These are phyloP conservation scores for Planococcus citri DNA, from an alignment of 1,140 invertebrate genomes.

Conservation along the genomic window DNA sequence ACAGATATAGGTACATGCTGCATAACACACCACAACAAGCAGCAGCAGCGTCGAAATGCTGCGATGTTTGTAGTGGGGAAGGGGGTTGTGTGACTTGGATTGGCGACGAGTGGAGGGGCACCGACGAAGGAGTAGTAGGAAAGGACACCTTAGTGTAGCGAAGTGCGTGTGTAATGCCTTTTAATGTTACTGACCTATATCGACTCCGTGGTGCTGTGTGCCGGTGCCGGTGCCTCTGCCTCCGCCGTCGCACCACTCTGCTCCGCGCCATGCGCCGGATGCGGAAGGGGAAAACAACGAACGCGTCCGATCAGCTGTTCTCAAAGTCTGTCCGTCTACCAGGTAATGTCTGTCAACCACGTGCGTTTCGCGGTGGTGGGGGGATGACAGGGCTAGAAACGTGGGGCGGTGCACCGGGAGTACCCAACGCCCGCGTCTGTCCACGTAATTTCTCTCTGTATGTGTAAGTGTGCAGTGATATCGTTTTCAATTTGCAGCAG, in stretches of 20 bases:
- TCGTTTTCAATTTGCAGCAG: no score
- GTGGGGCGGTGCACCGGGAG: not conserved
- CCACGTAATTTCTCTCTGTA: no score
- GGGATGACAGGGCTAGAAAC: not conserved
- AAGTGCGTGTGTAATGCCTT: constrained; percentile 13
- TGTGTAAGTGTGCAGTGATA: no score
- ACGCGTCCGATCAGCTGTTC: constrained; percentile 13
- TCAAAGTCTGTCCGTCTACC: constrained; percentile 4
- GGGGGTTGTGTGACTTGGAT: no score
- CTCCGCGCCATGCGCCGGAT: not conserved
- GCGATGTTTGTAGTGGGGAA: no score
- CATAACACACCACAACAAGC: no score
- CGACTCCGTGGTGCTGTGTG: not conserved
- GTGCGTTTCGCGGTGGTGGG: not conserved
- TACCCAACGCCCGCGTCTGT: no score
- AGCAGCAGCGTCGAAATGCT: no score
- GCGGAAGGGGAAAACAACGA: not conserved
- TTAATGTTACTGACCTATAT: constrained; percentile 11
- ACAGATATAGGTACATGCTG: no score
- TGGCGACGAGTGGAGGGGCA: not conserved
- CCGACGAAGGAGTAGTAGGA: not conserved
- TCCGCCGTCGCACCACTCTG: not conserved
- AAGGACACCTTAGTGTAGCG: not conserved
- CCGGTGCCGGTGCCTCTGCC: not conserved
- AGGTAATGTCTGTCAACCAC: constrained; percentile 13